Percentiles rank a stretch among this genome's conserved stretches.
Conservation (phyloP, 2,113 vertebrate species). For the human region DNA sequence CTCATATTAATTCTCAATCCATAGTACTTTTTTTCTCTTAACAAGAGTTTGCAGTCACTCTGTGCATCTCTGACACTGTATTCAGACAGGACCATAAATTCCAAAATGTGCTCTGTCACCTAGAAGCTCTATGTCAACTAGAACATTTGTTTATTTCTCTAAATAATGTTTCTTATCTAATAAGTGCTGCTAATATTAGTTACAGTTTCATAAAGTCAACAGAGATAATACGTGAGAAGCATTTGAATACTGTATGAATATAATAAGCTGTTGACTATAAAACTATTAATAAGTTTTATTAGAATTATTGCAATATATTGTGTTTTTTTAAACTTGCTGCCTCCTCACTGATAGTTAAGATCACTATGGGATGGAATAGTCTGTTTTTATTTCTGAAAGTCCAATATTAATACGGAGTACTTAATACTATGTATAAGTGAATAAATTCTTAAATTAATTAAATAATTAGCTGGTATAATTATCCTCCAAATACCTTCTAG, state of each 20-base stretch:
- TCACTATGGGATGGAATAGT: background rate
- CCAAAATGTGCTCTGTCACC: background rate
- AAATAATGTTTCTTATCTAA: background rate
- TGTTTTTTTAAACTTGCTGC: background rate
- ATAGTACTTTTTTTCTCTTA: background rate
- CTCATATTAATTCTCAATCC: too few species aligned
- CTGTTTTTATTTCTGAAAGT: background rate
- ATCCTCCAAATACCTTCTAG: background rate
- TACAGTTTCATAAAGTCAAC: background rate
- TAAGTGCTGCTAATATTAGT: background rate
- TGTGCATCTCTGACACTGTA: background rate
- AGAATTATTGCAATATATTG: background rate
- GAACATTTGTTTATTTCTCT: background rate
- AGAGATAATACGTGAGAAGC: background rate
- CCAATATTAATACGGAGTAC: background rate
- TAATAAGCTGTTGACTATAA: background rate
- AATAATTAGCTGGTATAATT: background rate
- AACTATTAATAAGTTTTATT: background rate
- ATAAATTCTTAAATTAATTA: background rate
- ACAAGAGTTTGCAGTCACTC: background rate
- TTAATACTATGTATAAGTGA: background rate
- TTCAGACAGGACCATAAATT: background rate
- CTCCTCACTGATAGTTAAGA: background rate
- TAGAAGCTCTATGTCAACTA: background rate
- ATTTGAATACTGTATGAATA: background rate